Evolutionary conservation across 2,797 vertebrate species (phyloP), one percentile per base, ranked within the genome.

Genomic region (Enteromius mattozi): DNA sequence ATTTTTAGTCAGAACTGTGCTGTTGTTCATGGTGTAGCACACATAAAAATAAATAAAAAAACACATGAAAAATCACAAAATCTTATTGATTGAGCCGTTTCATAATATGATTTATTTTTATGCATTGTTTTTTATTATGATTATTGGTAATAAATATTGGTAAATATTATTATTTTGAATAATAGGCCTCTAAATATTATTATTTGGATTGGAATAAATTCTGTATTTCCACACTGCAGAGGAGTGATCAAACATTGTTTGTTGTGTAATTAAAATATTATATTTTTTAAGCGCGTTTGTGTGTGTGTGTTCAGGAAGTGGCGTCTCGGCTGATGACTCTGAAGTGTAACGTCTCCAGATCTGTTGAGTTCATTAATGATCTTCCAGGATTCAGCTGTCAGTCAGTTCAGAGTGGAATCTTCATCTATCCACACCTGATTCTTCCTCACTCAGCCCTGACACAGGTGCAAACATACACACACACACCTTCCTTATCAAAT

Each of bases 331-430:
- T 24, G 35, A 16, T 70, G 54, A 90, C 82, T n/a, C 74, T 95
- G 65, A 86, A 82, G 78, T 84, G 81, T 24, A 94, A 94, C 81
- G 88, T 91, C 40, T 81, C 72, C 66, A 85, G 84, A 27, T 91
- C 87, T 21, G 88, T 87, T 2, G 68, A 88, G 83, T 70, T 92
- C 40, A 81, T 95, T 13, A 90, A 90, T 7, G 65, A 21, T 70
- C 85, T 94, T 2, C 92, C 93, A 0, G 94, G 93, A 47, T 71
- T 95, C 75, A 91, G 86, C 83, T 95, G 93, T 84, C 89, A 88
- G 76, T 88, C 91, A 1, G 88, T 78, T 19, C 88, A 82, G 84
- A 93, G 90, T 0, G 94, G 94, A 37, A 63, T 94, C 84, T 94
- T 88, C 85, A 86, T 93, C n/a, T 94, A 90, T 63, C 92, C 92